Evolutionary conservation across 2,888 invertebrate genomes (phyloP).

Genomic region (Tholera decimalis): DNA sequence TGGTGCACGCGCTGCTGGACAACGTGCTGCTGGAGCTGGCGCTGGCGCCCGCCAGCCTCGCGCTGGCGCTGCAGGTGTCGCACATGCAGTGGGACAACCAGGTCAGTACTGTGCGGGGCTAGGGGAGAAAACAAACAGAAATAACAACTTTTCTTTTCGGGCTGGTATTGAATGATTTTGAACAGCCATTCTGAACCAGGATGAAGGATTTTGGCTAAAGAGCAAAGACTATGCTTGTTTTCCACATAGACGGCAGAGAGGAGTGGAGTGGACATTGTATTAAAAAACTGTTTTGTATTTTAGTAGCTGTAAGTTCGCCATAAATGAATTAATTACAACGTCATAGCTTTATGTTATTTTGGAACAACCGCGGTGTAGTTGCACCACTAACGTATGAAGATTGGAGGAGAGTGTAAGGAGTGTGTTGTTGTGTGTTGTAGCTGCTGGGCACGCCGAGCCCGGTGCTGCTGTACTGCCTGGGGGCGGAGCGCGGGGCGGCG

Average conservation of each 20-base stretch:
- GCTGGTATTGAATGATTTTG: too few species aligned
- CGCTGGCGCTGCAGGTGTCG: slow-evolving; percentile 93
- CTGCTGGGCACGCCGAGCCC: slow-evolving; percentile 96
- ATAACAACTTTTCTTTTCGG: too few species aligned
- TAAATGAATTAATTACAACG: too few species aligned
- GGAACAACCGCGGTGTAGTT: not conserved
- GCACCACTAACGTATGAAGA: not conserved
- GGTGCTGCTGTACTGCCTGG: slow-evolving; percentile 95
- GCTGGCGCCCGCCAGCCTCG: slow-evolving; percentile 80
- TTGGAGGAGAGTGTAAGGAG: not conserved
- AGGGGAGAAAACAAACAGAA: too few species aligned
- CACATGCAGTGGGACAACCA: slow-evolving; percentile 97
- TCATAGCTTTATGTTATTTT: not conserved
- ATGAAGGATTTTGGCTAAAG: too few species aligned
- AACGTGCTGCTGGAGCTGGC: slow-evolving; percentile 92
- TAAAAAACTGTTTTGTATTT: too few species aligned
- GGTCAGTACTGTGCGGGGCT: slow-evolving; percentile 73
- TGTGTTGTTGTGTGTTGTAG: slow-evolving; percentile 77
- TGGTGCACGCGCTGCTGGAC: slow-evolving; percentile 94
- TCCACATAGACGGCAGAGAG: too few species aligned
- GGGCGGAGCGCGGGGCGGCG: slow-evolving; percentile 80
- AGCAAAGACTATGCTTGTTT: too few species aligned
- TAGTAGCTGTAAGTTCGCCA: too few species aligned
- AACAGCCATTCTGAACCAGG: too few species aligned
- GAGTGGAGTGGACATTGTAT: too few species aligned